Evolutionary conservation across 1,140 invertebrate genomes (phyloP).

Genomic region (Drosophila auraria): DNA sequence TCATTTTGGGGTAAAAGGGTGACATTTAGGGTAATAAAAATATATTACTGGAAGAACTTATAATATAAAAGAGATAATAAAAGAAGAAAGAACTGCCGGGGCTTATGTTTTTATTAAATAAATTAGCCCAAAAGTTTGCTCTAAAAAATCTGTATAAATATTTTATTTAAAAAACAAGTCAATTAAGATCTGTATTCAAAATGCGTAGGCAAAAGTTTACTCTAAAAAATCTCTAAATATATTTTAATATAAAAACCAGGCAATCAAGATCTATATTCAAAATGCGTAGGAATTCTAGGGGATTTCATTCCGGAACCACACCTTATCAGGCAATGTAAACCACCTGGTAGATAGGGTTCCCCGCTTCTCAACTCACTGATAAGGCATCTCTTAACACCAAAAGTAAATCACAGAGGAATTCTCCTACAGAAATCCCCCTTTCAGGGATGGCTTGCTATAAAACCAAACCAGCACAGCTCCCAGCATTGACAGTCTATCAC

Average conservation of each 20-base stretch:
- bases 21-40: too few relatives aligned
- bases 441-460: constrained; percentile 24
- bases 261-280: neutral
- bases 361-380: constrained; percentile 17
- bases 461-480: neutral
- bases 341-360: constrained; percentile 33
- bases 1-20: neutral
- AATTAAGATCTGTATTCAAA: neutral
- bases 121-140: too few relatives aligned
- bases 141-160: neutral
- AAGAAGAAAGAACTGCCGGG: too few relatives aligned
- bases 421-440: constrained; percentile 18
- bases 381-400: constrained; percentile 1
- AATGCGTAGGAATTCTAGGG: neutral
- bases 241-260: neutral
- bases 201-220: too few relatives aligned
- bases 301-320: neutral
- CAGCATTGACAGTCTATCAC: constrained; percentile 24
- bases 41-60: too few relatives aligned
- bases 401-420: constrained; percentile 22
- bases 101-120: too few relatives aligned
- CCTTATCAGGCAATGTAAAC: constrained; percentile 31
- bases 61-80: too few relatives aligned
- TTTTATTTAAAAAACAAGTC: neutral
- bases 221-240: neutral